A percentile compares a stretch with the other conserved stretches of the same genome.
These are phyloP conservation scores for Entomobrya multifasciata DNA, from an alignment of 2,888 invertebrate genomes.

Conservation along the genomic window DNA sequence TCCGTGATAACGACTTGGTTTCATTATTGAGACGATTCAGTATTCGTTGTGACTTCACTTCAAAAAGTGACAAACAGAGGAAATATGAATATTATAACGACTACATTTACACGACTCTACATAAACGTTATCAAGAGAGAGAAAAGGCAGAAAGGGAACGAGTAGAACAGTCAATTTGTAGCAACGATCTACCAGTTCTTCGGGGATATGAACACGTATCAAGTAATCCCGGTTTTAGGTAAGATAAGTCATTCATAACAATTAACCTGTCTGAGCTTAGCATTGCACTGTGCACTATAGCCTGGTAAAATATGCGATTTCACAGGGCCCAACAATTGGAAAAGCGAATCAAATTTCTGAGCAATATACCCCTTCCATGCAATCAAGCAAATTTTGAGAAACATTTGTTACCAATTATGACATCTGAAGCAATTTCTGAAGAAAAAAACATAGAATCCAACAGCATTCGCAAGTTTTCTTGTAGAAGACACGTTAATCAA, in stretches of 20 bases:
- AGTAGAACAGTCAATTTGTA: conserved; percentile 13
- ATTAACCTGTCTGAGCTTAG: too few species aligned
- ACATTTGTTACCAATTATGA: conserved; percentile 48
- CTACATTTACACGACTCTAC: not conserved
- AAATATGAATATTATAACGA: conserved; percentile 21
- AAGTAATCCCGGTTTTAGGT: conserved; percentile 61
- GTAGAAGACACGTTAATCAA: not conserved
- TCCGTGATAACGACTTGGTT: not conserved
- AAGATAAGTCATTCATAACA: too few species aligned
- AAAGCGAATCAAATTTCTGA: conserved; percentile 22
- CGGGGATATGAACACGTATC: conserved; percentile 55
- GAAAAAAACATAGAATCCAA: too few species aligned
- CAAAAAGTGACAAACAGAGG: not conserved
- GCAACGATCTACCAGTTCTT: conserved; percentile 23
- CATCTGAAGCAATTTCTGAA: conserved; percentile 22
- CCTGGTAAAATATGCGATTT: not conserved
- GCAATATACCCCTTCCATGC: conserved; percentile 49
- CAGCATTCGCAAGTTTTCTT: not conserved
- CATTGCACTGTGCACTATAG: too few species aligned
- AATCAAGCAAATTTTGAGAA: conserved; percentile 26
- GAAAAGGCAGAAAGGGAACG: conserved; percentile 31
- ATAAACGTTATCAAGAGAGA: not conserved
- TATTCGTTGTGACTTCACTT: not conserved
- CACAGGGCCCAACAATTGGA: conserved; percentile 49
- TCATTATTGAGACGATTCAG: conserved; percentile 10